Evolutionary conservation across 2,113 vertebrate genomes (phyloP).

Genomic region (Eubucco bourcierii): DNA sequence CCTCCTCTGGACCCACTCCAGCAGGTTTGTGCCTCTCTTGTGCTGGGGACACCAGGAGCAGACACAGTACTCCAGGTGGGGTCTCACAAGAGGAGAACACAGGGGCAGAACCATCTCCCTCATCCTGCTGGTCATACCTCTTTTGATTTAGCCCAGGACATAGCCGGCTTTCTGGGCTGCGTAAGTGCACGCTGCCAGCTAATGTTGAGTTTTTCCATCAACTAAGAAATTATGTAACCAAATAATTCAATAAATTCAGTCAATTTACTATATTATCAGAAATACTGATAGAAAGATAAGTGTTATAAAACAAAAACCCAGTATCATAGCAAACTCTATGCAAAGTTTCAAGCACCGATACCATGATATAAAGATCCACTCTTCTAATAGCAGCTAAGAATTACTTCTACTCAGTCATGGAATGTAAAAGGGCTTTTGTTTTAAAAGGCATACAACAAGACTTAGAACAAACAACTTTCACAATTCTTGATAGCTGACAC

Average conservation of each 20-base stretch:
- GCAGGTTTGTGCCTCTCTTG: no score
- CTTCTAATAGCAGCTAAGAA: not conserved
- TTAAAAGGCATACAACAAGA: not conserved
- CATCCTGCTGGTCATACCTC: no score
- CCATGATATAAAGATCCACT: not conserved
- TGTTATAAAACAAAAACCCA: not conserved
- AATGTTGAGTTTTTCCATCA: no score
- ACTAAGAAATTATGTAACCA: no score
- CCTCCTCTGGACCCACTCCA: no score
- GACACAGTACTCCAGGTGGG: no score
- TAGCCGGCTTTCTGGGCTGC: no score
- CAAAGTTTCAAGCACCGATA: not conserved
- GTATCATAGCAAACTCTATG: not conserved
- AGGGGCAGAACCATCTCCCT: no score
- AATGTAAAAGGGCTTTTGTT: fast-evolving
- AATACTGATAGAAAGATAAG: not conserved
- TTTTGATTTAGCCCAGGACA: no score
- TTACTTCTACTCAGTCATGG: not conserved
- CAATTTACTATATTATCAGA: not conserved
- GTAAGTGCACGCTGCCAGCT: no score
- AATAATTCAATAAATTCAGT: not conserved
- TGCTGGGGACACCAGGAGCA: no score
- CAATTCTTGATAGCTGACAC: not conserved
- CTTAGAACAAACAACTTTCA: not conserved
- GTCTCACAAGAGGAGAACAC: no score